phyloP scores from a whole-genome alignment of 2,797 vertebrate species.

The Platalea minor region DNA sequence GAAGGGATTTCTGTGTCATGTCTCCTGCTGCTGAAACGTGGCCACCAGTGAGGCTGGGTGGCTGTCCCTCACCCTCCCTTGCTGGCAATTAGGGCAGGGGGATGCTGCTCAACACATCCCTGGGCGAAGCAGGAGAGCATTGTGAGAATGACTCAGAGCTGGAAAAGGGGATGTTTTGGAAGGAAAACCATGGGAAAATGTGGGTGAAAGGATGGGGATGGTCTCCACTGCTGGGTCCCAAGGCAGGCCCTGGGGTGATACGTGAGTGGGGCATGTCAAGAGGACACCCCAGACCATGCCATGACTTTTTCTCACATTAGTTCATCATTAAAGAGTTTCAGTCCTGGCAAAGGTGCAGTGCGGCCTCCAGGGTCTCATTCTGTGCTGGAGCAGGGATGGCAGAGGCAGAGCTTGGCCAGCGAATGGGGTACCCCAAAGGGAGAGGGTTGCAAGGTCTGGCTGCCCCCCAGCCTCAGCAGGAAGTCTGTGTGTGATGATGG shows the following conservation, averaged over 20 bases:
- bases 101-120: not conserved
- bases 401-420: not conserved
- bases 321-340: not conserved
- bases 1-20: not conserved
- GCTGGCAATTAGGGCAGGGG: not conserved
- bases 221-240: not conserved
- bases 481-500: not conserved
- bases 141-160: accelerated
- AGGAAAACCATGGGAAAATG: not conserved
- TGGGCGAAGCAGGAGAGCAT: not conserved
- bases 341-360: not conserved
- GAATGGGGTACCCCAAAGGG: not conserved
- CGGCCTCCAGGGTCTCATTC: not conserved
- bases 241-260: not conserved
- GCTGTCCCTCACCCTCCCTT: not conserved
- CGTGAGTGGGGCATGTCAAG: not conserved
- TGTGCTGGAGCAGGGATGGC: not conserved
- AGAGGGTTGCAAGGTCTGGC: not conserved
- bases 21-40: accelerated
- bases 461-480: not conserved
- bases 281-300: not conserved
- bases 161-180: not conserved
- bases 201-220: not conserved
- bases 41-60: not conserved
- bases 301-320: not conserved